phyloP scores from a whole-genome alignment of 2,888 invertebrate genomes.

The Drosophila monieri region DNA sequence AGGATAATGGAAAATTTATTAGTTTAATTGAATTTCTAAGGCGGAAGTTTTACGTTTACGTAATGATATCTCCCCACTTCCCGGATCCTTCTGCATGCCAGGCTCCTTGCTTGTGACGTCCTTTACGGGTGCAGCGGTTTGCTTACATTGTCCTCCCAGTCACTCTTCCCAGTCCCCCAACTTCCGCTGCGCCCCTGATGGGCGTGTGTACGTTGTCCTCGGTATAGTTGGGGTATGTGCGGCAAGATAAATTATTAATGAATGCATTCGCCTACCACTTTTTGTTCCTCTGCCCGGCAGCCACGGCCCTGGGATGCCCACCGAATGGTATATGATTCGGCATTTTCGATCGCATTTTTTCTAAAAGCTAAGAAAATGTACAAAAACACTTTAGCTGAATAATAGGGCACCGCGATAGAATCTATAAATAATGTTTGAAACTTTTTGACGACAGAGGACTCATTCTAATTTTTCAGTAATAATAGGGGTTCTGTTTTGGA shows the following conservation, averaged over 20 bases:
- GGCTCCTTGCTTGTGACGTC: conserved; percentile 44
- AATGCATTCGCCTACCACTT: conserved; percentile 70
- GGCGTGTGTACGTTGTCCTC: conserved; percentile 28
- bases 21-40: conserved; percentile 82
- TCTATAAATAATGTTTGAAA: not conserved
- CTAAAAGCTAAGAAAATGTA: not conserved
- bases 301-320: not conserved
- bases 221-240: conserved; percentile 64
- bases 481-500: no score
- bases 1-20: conserved; percentile 81
- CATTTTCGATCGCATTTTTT: not conserved
- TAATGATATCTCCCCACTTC: conserved; percentile 65
- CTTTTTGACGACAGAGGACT: not conserved
- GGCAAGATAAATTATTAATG: conserved; percentile 74
- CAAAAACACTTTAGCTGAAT: not conserved
- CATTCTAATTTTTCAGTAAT: no score
- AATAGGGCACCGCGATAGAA: not conserved
- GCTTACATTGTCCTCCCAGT: conserved; percentile 48
- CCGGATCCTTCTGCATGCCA: conserved; percentile 35
- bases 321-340: not conserved
- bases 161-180: conserved; percentile 13
- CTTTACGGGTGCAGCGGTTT: conserved; percentile 56
- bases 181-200: conserved; percentile 1
- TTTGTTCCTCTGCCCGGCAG: conserved; percentile 34
- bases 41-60: conserved; percentile 78